Evolutionary conservation across 1,140 invertebrate genomes (phyloP).

Genomic region (Grapholita molesta): DNA sequence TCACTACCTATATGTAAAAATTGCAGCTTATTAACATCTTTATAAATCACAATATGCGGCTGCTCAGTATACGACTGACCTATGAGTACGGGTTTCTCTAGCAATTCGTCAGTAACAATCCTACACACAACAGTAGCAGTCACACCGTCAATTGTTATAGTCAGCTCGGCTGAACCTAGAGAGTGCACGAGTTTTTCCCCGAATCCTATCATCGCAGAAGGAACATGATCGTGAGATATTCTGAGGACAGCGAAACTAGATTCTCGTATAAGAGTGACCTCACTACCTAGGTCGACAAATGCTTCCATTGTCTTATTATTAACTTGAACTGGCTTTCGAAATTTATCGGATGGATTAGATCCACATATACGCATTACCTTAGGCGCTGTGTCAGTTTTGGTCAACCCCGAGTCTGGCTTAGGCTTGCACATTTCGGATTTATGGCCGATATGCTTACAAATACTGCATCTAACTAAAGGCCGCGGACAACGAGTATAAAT

Average conservation of each 20-base stretch:
- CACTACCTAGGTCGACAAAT: constrained; percentile 27
- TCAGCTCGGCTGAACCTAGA: constrained; percentile 18
- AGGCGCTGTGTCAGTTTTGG: neutral
- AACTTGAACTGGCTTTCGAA: neutral
- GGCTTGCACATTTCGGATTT: neutral
- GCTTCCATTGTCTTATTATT: neutral
- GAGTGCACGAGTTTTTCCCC: constrained; percentile 25
- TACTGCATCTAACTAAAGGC: neutral
- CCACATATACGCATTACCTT: neutral
- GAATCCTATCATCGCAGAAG: constrained; percentile 28
- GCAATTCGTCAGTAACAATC: constrained; percentile 22
- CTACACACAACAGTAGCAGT: constrained; percentile 21
- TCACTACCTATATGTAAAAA: constrained; percentile 19
- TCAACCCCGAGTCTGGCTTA: neutral
- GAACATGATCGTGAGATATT: constrained; percentile 17
- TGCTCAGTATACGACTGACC: constrained; percentile 28
- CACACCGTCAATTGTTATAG: constrained; percentile 25
- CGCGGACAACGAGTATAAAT: neutral
- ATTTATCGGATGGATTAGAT: neutral
- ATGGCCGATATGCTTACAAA: neutral
- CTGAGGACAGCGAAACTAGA: constrained; percentile 8
- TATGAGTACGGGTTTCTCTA: constrained; percentile 25
- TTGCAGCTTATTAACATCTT: constrained; percentile 21
- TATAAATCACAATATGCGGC: constrained; percentile 25
- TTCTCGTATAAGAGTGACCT: constrained; percentile 20